Base-by-base conservation (phyloP, 2,113 vertebrate species). In the Platichthys flesus region DNA sequence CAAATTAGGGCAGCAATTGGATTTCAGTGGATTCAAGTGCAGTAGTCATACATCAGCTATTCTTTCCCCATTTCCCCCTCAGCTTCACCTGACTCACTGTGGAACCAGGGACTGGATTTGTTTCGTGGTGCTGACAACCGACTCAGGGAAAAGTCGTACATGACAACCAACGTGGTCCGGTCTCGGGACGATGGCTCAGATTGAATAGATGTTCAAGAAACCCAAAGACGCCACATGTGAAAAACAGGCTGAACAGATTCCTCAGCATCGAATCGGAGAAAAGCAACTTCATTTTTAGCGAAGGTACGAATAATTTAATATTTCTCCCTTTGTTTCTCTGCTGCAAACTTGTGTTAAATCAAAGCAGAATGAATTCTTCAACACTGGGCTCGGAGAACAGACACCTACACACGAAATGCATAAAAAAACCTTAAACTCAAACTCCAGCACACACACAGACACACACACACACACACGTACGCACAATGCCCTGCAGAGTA, bases 381-480 rank as follows among this genome's bases (percentile, higher is more conserved):
- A 8, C 23, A 26, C 49, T 62, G 51, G 66, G 61, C 71, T 59
- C 49, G 1, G 9, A 59, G 56, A 61, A 20, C 24, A 49, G 4
- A 73, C 83, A 73, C 67, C 52, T 56, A 73, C 78, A 47, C 26
- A 60, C 60, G 56, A 23, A 14, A 77, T 18, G 31, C 74, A 79
- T 49, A 52, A 52, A 73, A 62, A 66, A 62, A 62, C 57, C 74
- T 59, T 59, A 3, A 66, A 26, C 62, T 67, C 56, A 8, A 67
- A 79, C 67, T 60, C 64, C 24, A 5, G 47, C 40, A 18, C 24
- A 5, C 54, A 10, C 9, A 9, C 60, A 52, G 58, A 2, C n/a
- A 55, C 74, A 74, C 10, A 82, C 88, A 45, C 42, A 45, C 42
- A 51, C 74, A 72, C 9, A 82, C 86, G 85, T 88, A 92, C 86